Evolutionary conservation across 2,888 invertebrate species (phyloP).

Genomic region (Callyntrura sp.): DNA sequence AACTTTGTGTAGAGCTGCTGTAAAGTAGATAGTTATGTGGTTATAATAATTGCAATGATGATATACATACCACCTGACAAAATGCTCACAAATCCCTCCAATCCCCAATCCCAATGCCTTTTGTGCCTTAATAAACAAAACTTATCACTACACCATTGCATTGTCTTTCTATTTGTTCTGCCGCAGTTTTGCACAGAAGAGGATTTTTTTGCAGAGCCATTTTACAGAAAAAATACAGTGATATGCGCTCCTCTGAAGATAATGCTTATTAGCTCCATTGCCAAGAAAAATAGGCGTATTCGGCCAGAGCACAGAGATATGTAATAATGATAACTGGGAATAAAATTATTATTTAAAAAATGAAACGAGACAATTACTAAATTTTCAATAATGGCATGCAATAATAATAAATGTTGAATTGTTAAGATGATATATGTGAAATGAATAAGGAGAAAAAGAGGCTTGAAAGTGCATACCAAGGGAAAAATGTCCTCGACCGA

Average conservation of each 20-base stretch:
- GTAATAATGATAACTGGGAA: constrained; percentile 52
- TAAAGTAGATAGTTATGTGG: constrained; percentile 8
- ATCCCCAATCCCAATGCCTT: not conserved
- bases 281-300: constrained; percentile 46
- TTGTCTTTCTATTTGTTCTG: constrained; percentile 7
- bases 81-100: no score
- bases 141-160: constrained; percentile 11
- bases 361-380: constrained; percentile 62
- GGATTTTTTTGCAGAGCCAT: not conserved
- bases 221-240: constrained; percentile 12
- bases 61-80: not conserved
- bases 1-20: not conserved
- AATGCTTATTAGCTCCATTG: not conserved
- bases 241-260: constrained; percentile 8
- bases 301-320: constrained; percentile 39
- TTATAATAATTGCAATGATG: constrained; percentile 19
- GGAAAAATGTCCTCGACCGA: not conserved
- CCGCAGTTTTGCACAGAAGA: not conserved
- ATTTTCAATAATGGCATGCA: constrained; percentile 52
- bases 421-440: not conserved
- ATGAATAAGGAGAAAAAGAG: constrained; percentile 14
- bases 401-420: constrained; percentile 44
- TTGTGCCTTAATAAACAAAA: not conserved
- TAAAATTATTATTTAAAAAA: constrained; percentile 46
- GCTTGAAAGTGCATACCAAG: not conserved